phyloP scores from a whole-genome alignment of 2,888 invertebrate genomes.

The Scaptomyza tumidula region DNA sequence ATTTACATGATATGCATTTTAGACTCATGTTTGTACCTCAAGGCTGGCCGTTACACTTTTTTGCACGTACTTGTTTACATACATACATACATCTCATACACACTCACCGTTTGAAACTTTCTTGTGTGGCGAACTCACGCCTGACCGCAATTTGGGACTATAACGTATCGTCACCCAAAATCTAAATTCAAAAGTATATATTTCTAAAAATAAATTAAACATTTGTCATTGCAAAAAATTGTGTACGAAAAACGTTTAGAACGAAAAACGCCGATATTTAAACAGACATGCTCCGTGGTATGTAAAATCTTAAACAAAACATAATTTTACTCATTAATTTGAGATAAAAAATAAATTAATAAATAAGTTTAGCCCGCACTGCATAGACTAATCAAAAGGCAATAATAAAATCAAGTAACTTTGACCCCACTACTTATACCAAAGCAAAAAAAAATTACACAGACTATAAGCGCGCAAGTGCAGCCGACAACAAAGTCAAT shows the following conservation, averaged over 20 bases:
- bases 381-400: background rate
- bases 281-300: slow-evolving; percentile 24
- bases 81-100: background rate
- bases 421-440: slow-evolving; percentile 31
- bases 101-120: slow-evolving; percentile 47
- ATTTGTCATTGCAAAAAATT: slow-evolving; percentile 24
- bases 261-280: background rate
- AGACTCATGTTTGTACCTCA: slow-evolving; percentile 52
- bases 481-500: slow-evolving; percentile 39
- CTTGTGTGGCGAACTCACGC: slow-evolving; percentile 38
- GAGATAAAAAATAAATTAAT: background rate
- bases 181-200: slow-evolving; percentile 30
- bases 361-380: background rate
- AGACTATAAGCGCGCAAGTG: slow-evolving; percentile 66
- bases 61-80: slow-evolving; percentile 7
- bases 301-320: background rate
- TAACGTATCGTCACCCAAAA: slow-evolving; percentile 48
- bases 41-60: slow-evolving; percentile 59
- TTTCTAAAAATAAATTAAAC: slow-evolving; percentile 47
- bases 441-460: slow-evolving; percentile 16
- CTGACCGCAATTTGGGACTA: slow-evolving; percentile 58
- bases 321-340: background rate
- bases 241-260: slow-evolving; percentile 25
- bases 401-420: slow-evolving; percentile 24
- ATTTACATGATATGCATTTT: slow-evolving; percentile 7